Conservation (phyloP, 2,888 invertebrate genomes). For the Octodonta nipae region DNA sequence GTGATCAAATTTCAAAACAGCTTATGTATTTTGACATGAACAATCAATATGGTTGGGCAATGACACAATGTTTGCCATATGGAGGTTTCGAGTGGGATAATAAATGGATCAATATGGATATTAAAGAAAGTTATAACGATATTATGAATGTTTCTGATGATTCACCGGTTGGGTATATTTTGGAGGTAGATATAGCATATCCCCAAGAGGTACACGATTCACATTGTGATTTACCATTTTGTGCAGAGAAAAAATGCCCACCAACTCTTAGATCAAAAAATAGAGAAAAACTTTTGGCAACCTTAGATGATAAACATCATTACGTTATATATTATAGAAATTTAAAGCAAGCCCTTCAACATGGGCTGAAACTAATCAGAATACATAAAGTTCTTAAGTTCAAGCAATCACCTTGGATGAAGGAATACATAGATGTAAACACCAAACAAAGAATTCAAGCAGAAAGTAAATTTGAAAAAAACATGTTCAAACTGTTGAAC, state of each 20-base stretch:
- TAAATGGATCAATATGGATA: too few species aligned
- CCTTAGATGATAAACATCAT: conserved; percentile 5
- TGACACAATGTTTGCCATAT: neutral
- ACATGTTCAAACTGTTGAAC: conserved; percentile 31
- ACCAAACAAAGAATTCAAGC: conserved; percentile 15
- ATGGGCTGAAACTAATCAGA: conserved; percentile 5
- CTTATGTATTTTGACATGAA: conserved; percentile 5
- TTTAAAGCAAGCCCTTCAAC: conserved; percentile 7
- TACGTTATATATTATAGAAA: conserved; percentile 7
- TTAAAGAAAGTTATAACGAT: neutral
- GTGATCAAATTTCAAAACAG: neutral
- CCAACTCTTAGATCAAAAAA: conserved; percentile 5
- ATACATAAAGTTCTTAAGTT: conserved; percentile 7
- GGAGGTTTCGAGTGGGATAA: conserved; percentile 2
- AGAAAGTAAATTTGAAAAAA: conserved; percentile 27
- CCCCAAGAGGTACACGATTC: conserved; percentile 4
- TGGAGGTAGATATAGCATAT: conserved; percentile 6
- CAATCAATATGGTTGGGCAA: conserved; percentile 1
- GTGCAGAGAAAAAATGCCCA: conserved; percentile 3
- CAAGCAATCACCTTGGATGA: conserved; percentile 21
- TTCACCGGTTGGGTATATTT: conserved; percentile 7
- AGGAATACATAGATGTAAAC: conserved; percentile 5
- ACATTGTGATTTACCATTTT: conserved; percentile 8
- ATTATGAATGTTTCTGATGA: conserved; percentile 3
- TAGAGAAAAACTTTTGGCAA: conserved; percentile 6